A percentile compares a stretch with the other conserved stretches of the same genome.
These are phyloP conservation scores for Callitettix versicolor DNA, from an alignment of 1,140 invertebrate species.

Conservation along the genomic window DNA sequence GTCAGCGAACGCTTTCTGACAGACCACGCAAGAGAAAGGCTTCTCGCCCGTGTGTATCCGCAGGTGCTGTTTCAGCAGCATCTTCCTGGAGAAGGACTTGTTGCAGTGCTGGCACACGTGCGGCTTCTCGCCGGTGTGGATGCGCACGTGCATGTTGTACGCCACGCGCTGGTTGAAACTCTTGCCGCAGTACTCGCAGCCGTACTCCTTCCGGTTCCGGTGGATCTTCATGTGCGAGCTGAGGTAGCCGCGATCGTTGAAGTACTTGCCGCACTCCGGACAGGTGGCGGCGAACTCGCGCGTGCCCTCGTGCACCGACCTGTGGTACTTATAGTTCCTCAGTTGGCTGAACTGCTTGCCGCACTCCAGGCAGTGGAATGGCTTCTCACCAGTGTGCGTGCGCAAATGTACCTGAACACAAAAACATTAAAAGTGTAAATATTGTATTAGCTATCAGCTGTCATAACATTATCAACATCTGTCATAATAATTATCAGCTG, in stretches of 20 bases:
- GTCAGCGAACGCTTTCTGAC: constrained; percentile 66
- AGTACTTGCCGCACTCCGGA: constrained; percentile 45
- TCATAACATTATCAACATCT: no score
- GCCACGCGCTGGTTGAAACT: constrained; percentile 64
- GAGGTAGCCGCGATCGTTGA: constrained; percentile 38
- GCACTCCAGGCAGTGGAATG: constrained; percentile 43
- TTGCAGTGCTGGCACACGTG: constrained; percentile 75
- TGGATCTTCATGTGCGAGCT: constrained; percentile 31
- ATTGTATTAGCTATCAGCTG: no score
- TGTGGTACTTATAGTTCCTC: constrained; percentile 27
- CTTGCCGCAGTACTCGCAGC: constrained; percentile 45
- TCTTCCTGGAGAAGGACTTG: constrained; percentile 76
- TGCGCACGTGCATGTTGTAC: constrained; percentile 66
- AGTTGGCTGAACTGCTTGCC: constrained; percentile 41
- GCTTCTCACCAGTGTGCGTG: constrained; percentile 55
- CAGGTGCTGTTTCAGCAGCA: constrained; percentile 67
- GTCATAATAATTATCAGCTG: no score
- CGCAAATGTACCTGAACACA: constrained; percentile 43
- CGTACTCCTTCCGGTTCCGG: constrained; percentile 34
- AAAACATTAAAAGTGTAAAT: no score
- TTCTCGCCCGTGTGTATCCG: constrained; percentile 68
- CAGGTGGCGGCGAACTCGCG: constrained; percentile 38
- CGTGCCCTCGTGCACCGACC: constrained; percentile 27
- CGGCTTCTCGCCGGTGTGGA: constrained; percentile 72
- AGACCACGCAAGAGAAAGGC: constrained; percentile 56